phyloP scores from a whole-genome alignment of 2,888 invertebrate genomes.

The Rhimphoctona megacephalus region DNA sequence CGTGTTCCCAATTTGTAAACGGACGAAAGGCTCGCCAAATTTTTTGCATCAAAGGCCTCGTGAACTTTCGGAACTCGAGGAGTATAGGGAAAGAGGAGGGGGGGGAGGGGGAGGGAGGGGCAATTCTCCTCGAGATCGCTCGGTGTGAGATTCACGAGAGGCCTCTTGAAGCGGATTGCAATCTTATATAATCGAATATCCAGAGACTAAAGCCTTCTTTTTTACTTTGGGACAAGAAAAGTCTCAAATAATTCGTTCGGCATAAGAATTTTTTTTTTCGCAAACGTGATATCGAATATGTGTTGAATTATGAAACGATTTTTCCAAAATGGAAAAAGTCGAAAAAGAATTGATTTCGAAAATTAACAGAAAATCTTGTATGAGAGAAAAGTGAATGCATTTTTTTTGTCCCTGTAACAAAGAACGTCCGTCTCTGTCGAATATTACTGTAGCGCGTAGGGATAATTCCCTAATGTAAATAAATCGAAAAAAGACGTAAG shows the following conservation, averaged over 20 bases:
- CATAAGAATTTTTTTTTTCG: neutral
- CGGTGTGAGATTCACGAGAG: constrained; percentile 25
- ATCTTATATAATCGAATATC: constrained; percentile 69
- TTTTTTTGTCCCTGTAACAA: constrained; percentile 7
- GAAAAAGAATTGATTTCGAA: neutral
- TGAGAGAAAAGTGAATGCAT: neutral
- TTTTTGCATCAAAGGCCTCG: constrained; percentile 38
- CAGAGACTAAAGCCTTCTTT: constrained; percentile 10
- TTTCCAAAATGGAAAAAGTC: neutral
- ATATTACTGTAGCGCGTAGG: constrained; percentile 56
- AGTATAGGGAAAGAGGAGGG: constrained; percentile 3
- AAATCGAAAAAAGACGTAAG: constrained; percentile 48
- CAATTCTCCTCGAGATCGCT: constrained; percentile 15
- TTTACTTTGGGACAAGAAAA: constrained; percentile 17
- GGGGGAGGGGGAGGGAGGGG: constrained; percentile 9
- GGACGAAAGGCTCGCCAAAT: constrained; percentile 61
- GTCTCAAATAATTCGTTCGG: neutral
- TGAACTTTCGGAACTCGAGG: constrained; percentile 50
- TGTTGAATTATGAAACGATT: neutral
- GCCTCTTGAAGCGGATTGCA: constrained; percentile 67
- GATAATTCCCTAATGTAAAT: constrained; percentile 53
- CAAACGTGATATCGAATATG: neutral
- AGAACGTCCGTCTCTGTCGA: constrained; percentile 41
- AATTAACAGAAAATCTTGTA: neutral
- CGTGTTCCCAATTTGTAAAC: constrained; percentile 54